phyloP scores from a whole-genome alignment of 2,888 invertebrate species.

The Drosophila paranaensis region DNA sequence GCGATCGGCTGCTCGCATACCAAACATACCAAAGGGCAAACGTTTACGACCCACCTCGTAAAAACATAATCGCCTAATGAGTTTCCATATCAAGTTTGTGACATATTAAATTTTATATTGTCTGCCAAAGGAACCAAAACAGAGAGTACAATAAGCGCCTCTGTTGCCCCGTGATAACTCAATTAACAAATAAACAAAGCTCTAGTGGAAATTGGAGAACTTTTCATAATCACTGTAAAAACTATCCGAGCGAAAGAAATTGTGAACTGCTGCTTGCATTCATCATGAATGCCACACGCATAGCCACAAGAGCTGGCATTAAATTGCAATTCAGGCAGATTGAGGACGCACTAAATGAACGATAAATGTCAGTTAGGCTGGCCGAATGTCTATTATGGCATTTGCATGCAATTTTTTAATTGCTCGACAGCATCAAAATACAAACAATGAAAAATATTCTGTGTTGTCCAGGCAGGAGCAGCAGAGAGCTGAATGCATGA shows the following conservation, averaged over 20 bases:
- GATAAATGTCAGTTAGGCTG: slow-evolving; percentile 60
- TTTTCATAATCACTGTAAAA: slow-evolving; percentile 22
- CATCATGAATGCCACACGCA: slow-evolving; percentile 55
- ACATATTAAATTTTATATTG: slow-evolving; percentile 13
- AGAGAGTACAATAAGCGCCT: slow-evolving; percentile 8
- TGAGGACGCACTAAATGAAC: slow-evolving; percentile 49
- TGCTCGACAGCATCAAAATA: slow-evolving; percentile 69
- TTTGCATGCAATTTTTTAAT: slow-evolving; percentile 69
- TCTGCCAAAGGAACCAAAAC: slow-evolving; percentile 2
- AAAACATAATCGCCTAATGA: slow-evolving; percentile 39
- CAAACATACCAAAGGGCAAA: slow-evolving; percentile 9
- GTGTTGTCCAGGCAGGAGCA: neutral
- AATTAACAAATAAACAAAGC: neutral
- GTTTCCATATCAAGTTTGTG: slow-evolving; percentile 9
- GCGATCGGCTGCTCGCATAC: slow-evolving; percentile 17
- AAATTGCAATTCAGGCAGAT: slow-evolving; percentile 34
- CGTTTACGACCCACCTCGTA: slow-evolving; percentile 38
- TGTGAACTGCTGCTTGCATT: slow-evolving; percentile 18
- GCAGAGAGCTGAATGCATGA: slow-evolving; percentile 5
- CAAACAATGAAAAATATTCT: slow-evolving; percentile 34
- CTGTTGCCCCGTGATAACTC: slow-evolving; percentile 1
- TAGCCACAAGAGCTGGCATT: slow-evolving; percentile 26
- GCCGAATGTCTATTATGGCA: slow-evolving; percentile 62
- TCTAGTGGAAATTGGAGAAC: neutral
- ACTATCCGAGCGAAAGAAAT: neutral